A percentile compares a stretch with the other conserved stretches of the same genome.
These are phyloP conservation scores for Falco rusticolus DNA, from an alignment of 2,797 vertebrate species.

Conservation along the genomic window DNA sequence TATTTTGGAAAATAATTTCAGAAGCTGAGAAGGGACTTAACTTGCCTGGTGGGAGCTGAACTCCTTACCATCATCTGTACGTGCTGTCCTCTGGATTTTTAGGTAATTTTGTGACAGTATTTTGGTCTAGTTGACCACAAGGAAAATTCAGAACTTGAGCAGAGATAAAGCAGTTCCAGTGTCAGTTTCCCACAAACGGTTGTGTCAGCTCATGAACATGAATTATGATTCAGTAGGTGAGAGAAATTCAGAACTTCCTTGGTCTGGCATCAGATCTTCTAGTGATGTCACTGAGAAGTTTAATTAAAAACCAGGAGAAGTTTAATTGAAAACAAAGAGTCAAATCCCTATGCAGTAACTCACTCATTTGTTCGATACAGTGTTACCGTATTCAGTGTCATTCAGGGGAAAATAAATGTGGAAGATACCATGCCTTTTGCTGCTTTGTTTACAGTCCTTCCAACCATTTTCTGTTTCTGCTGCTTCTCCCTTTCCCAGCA, in stretches of 20 bases:
- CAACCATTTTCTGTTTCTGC: background rate
- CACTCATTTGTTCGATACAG: background rate
- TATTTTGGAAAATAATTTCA: background rate
- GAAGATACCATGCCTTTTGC: background rate
- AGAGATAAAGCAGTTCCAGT: background rate
- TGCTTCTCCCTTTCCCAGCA: background rate
- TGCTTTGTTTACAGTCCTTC: background rate
- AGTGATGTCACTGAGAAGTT: background rate
- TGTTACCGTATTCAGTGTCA: background rate
- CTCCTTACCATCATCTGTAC: background rate
- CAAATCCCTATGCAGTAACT: background rate
- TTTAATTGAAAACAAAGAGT: background rate
- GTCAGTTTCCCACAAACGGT: background rate
- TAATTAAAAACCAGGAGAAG: background rate
- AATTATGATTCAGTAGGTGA: background rate
- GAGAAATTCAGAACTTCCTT: background rate
- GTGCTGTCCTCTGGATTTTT: background rate
- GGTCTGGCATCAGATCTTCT: background rate
- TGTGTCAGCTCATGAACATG: background rate
- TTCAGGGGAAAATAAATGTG: background rate
- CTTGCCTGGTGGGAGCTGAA: background rate
- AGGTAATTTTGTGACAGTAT: background rate
- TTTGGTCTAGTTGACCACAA: background rate
- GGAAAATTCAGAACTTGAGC: background rate
- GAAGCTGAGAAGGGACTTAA: background rate